phyloP scores from a whole-genome alignment of 2,113 vertebrate species.

The Cygnus buccinator region DNA sequence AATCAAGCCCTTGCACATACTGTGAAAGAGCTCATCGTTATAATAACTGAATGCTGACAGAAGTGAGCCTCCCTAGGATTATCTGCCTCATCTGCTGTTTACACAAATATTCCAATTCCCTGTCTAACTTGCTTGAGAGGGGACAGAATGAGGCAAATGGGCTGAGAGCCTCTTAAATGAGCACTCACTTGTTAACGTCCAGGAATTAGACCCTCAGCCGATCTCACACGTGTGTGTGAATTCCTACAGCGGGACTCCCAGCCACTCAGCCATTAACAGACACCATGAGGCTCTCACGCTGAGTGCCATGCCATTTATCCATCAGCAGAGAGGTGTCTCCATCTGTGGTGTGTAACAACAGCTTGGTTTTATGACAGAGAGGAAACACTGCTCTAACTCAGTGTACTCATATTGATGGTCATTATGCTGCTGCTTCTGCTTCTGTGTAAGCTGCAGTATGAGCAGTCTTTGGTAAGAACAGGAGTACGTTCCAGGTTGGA shows the following conservation, averaged over 20 bases:
- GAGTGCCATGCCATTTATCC: background rate
- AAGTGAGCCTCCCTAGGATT: background rate
- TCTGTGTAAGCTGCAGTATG: background rate
- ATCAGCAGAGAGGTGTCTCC: slow-evolving; percentile 6
- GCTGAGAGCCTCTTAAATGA: background rate
- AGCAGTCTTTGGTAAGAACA: background rate
- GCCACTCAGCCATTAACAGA: background rate
- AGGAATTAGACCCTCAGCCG: background rate
- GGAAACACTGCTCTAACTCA: background rate
- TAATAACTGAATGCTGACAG: background rate
- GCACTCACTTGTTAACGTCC: accelerated
- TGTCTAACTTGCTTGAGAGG: background rate
- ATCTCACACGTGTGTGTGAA: background rate
- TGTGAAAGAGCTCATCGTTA: background rate
- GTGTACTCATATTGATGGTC: background rate
- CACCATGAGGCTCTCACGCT: background rate
- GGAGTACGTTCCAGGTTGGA: background rate
- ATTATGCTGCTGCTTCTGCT: background rate
- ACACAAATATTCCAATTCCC: background rate
- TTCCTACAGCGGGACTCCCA: background rate
- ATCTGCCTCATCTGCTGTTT: background rate
- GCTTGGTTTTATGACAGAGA: background rate
- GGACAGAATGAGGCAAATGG: background rate
- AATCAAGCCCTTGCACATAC: background rate
- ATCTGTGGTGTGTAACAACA: slow-evolving; percentile 38